Base-by-base conservation (phyloP, 2,888 invertebrate genomes). In the Salpingus planirostris region DNA sequence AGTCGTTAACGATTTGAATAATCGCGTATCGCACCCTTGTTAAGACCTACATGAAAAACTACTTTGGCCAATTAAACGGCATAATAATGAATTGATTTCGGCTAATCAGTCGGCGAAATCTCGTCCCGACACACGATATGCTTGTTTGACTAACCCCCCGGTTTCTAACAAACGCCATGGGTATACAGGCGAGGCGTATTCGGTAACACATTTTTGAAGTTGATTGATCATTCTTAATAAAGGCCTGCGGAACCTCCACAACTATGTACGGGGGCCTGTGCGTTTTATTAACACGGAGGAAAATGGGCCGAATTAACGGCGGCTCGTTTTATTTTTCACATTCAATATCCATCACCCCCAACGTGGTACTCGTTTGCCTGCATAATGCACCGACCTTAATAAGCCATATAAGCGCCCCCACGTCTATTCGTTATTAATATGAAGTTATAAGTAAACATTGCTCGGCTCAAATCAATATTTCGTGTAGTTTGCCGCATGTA, bases 71-170 rank as follows among this genome's bases (percentile, higher is more conserved):
- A 55, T 54, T 54, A 50, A 52, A 49, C 36, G 46, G 40, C 50
- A 43, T 43, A 48, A 52, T 54, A 54, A 55, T 52, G 52, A 55
- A 55, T 52, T 52, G 52, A 50, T 52, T 54, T 46, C 23, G 44
- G 26, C 28, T 47, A 49, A 54, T 54, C 53, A 35, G 23, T 13
- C 13, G 24, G 31, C 26, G 27, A 39, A 44, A 52, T 51, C 51
- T 46, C 31, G 37, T 27, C 14, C 36, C 42, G 48, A 52, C 48
- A 52, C 54, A 53, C 51, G 53, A 52, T 53, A 54, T 39, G 44
- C 42, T 47, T 47, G 43, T 47, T 46, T 35, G 32, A 40, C 33
- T 29, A 35, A 31, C 42, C 43, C 44, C 32, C 33, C 10, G 8
- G 4, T 11, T 29, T 23, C n/a, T n/a, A n/a, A n/a, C n/a, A n/a